Percentiles rank a stretch among this genome's conserved stretches.
Conservation (phyloP, 1,140 invertebrate genomes). For the Drosophila nigrodunni region DNA sequence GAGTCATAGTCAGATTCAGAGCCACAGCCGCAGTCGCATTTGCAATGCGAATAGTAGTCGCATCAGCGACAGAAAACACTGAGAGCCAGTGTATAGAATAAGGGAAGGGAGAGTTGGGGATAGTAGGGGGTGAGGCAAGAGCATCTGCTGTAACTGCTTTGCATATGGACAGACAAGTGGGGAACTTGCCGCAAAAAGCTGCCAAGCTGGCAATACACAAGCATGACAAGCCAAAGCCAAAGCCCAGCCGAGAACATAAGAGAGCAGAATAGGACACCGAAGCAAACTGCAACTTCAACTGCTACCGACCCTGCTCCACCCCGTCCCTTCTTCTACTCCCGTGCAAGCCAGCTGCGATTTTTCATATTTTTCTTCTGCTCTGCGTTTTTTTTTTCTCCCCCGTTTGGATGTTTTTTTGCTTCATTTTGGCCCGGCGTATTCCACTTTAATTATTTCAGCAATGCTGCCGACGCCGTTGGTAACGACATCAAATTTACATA, state of each 20-base stretch:
- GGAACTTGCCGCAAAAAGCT: slow-evolving; percentile 43
- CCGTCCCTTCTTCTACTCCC: too few relatives aligned
- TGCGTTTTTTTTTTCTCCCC: not conserved
- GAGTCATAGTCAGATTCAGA: slow-evolving; percentile 40
- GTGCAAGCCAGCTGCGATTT: slow-evolving; percentile 30
- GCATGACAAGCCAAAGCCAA: slow-evolving; percentile 37
- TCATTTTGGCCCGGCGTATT: slow-evolving; percentile 53
- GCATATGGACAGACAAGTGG: slow-evolving; percentile 72
- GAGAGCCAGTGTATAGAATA: too few relatives aligned
- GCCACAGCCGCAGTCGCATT: slow-evolving; percentile 34
- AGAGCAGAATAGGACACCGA: slow-evolving; percentile 6
- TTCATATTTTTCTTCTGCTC: slow-evolving; percentile 6
- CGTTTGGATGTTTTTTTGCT: not conserved
- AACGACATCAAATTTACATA: slow-evolving; percentile 83
- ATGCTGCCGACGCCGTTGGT: slow-evolving; percentile 70
- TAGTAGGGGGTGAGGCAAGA: slow-evolving; percentile 22
- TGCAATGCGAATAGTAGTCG: slow-evolving; percentile 45
- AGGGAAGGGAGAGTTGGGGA: not conserved
- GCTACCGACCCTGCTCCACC: not conserved
- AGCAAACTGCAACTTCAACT: slow-evolving; percentile 32
- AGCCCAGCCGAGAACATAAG: slow-evolving; percentile 24
- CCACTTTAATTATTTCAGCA: slow-evolving; percentile 82
- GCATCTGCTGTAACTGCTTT: slow-evolving; percentile 69
- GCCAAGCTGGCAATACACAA: slow-evolving; percentile 68
- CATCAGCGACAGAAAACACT: slow-evolving; percentile 31